Percentiles rank a stretch among this genome's conserved stretches.
These are phyloP conservation scores for Nannobrachium achirus DNA, from an alignment of 2,113 vertebrate genomes.

Conservation along the genomic window DNA sequence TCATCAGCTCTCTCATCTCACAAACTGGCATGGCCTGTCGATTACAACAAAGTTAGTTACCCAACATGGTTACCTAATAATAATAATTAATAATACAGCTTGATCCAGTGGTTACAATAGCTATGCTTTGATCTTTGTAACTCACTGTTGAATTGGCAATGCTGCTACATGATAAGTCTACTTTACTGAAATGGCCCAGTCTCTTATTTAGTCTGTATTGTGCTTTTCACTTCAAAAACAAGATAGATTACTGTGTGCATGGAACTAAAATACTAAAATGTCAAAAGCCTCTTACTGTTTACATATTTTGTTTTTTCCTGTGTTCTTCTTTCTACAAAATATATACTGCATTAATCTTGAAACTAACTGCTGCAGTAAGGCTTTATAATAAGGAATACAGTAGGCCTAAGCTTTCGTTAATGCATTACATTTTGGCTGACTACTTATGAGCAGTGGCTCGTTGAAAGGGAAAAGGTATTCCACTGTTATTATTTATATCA, in stretches of 20 bases:
- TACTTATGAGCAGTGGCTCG: constrained; percentile 12
- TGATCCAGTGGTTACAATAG: constrained; percentile 17
- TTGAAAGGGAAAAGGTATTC: constrained; percentile 18
- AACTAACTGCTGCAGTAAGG: constrained; percentile 45
- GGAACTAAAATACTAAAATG: constrained; percentile 14
- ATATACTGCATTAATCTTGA: constrained; percentile 40
- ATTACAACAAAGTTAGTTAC: constrained; percentile 18
- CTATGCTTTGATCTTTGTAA: constrained; percentile 33
- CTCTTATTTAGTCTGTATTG: constrained; percentile 30
- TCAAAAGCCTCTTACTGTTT: constrained; percentile 25
- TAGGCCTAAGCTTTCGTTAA: constrained; percentile 22
- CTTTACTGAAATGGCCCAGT: constrained; percentile 14
- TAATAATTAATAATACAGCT: constrained; percentile 25
- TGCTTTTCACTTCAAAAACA: constrained; percentile 1
- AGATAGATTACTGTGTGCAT: constrained; percentile 25
- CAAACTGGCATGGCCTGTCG: background rate
- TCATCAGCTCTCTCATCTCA: background rate
- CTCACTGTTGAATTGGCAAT: background rate
- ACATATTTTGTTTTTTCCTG: constrained; percentile 5
- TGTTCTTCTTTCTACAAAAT: constrained; percentile 9
- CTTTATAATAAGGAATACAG: constrained; percentile 32
- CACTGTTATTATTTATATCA: constrained; percentile 13
- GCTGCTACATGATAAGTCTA: constrained; percentile 49
- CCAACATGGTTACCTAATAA: background rate
- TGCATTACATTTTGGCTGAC: constrained; percentile 28